phyloP scores from a whole-genome alignment of 2,113 vertebrate genomes.

The Salvelinus namaycush region DNA sequence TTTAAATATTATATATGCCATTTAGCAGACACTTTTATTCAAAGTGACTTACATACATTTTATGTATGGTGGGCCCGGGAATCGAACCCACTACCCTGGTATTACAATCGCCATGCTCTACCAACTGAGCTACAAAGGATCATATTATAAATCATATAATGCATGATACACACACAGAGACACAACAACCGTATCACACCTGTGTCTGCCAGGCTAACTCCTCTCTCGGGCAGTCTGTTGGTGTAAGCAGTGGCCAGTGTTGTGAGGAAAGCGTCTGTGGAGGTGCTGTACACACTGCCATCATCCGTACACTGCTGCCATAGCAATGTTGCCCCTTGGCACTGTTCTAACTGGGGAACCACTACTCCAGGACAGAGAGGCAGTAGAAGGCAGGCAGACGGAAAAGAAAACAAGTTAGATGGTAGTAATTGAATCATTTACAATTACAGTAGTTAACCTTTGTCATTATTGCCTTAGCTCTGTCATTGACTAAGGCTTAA shows the following conservation, averaged over 20 bases:
- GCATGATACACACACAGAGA: not conserved
- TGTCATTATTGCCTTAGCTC: too few relatives aligned
- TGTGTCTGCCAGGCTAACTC: conserved; percentile 71
- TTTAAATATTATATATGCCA: too few relatives aligned
- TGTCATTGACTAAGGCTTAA: too few relatives aligned
- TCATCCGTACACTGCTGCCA: conserved; percentile 82
- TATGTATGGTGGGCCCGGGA: too few relatives aligned
- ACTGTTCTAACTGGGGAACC: conserved; percentile 71
- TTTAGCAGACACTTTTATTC: too few relatives aligned
- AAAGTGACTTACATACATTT: too few relatives aligned
- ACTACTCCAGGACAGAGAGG: conserved; percentile 52
- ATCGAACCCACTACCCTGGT: too few relatives aligned
- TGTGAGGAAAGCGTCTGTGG: conserved; percentile 78
- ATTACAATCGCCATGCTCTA: too few relatives aligned
- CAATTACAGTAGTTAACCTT: not conserved
- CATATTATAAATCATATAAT: too few relatives aligned
- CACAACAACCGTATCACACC: conserved; percentile 66
- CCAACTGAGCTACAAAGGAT: too few relatives aligned
- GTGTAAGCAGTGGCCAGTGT: conserved; percentile 71
- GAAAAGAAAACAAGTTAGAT: not conserved
- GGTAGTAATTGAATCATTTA: not conserved
- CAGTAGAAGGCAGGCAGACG: not conserved
- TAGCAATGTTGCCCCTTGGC: conserved; percentile 81
- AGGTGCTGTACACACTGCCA: conserved; percentile 76
- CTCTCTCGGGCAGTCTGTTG: conserved; percentile 72